Conservation (phyloP, 35 echinoderm and acorn worm species). For the Hemicentrotus pulcherrimus region DNA sequence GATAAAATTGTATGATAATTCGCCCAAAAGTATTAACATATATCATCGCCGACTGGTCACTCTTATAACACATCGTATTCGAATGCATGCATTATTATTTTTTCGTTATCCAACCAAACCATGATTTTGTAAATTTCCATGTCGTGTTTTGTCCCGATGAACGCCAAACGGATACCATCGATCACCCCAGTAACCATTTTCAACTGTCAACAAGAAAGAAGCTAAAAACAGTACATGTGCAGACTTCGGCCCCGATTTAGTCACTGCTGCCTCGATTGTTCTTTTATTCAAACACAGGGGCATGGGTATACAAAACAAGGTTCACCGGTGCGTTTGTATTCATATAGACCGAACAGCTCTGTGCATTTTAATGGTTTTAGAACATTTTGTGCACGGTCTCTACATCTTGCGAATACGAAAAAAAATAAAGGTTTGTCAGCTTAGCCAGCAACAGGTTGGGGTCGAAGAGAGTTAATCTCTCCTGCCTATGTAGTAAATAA, state of each 20-base stretch:
- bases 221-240: neutral
- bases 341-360: neutral
- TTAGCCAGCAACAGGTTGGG: neutral
- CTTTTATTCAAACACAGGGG: neutral
- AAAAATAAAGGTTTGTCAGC: neutral
- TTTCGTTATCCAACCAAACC: neutral
- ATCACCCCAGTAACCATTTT: neutral
- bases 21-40: too few relatives aligned
- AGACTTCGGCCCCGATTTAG: neutral
- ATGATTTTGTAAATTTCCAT: neutral
- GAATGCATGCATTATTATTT: too few relatives aligned
- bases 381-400: neutral
- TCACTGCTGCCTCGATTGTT: neutral
- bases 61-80: neutral
- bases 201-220: too few relatives aligned
- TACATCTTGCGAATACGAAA: neutral
- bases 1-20: neutral
- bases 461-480: neutral
- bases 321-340: neutral
- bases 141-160: neutral
- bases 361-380: neutral
- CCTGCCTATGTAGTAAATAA: too few relatives aligned
- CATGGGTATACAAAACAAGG: neutral
- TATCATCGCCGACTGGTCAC: neutral
- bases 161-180: neutral